Base-by-base conservation (phyloP, 2,113 vertebrate genomes). In the Carettochelys insculpta region DNA sequence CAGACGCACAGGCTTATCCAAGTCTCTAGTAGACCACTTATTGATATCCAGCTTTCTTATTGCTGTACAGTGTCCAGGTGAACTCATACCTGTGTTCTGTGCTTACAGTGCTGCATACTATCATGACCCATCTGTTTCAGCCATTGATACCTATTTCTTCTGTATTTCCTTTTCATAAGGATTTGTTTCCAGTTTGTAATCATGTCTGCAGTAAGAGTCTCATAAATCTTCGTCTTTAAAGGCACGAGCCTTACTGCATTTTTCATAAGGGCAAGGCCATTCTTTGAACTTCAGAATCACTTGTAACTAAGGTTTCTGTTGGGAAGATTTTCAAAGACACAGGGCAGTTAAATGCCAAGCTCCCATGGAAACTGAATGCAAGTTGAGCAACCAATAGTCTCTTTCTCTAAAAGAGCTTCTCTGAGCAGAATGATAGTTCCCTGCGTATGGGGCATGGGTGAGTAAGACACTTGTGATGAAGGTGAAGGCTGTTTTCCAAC, bases 211-310 rank as follows among this genome's bases (percentile, higher is more conserved):
- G 92, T 94, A 88, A 88, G 86, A 83, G 79, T 43, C 83, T 80
- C 95, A 95, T 96, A 95, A 97, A 95, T 96, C 95, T 96, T 90
- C 65, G 11, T 38, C 85, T 94, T 92, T 96, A 95, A 94, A 97
- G 94, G 95, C 95, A 97, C 92, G 93, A 96, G 94, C 94, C 95
- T 93, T 86, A 90, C 92, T 96, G 73, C 11, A 7, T 94, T 95
- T 95, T 95, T 94, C 92, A 97, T 94, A 96, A 94, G 96, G 96
- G 94, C 96, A 95, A 97, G 95, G 96, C 95, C 95, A 95, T 86
- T 80, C 94, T 94, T 95, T 97, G 96, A 96, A 97, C 95, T 94
- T 92, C 84, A 65, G 85, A 96, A 93, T 95, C 88, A 95, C 96
- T 96, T 97, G 96, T 96, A 95, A 95, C 94, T 88, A 54, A 93